Evolutionary conservation across 2,888 invertebrate species (phyloP).

Genomic region (Protophormia terraenovae): DNA sequence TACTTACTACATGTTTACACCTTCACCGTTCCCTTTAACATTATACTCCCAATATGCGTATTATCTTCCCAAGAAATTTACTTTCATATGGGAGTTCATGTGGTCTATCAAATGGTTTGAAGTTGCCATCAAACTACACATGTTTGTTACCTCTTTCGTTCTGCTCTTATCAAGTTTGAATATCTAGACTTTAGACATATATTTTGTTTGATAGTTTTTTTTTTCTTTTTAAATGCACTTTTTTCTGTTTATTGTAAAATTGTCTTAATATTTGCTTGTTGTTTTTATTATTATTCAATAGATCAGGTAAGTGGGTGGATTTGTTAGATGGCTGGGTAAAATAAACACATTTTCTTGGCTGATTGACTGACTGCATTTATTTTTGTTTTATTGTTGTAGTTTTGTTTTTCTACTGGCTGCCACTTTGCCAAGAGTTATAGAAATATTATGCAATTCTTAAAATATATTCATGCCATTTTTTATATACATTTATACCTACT

Average conservation of each 20-base stretch:
- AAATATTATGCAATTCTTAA: slow-evolving; percentile 57
- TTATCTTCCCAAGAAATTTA: slow-evolving; percentile 3
- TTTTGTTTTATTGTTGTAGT: slow-evolving; percentile 4
- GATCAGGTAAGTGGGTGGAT: slow-evolving; percentile 63
- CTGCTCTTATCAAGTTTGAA: slow-evolving; percentile 10
- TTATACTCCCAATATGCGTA: background rate
- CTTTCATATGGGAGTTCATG: slow-evolving; percentile 3
- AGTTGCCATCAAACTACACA: background rate
- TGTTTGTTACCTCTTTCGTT: background rate
- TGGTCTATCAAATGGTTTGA: background rate
- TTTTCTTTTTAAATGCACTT: background rate
- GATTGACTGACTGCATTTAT: slow-evolving; percentile 33
- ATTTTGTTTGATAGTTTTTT: background rate
- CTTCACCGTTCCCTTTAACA: background rate
- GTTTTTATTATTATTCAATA: slow-evolving; percentile 53
- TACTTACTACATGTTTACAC: background rate
- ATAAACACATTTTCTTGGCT: slow-evolving; percentile 40
- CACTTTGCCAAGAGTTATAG: slow-evolving; percentile 42
- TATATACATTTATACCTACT: background rate
- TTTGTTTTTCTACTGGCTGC: background rate
- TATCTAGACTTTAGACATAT: slow-evolving; percentile 43
- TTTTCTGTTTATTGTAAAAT: background rate
- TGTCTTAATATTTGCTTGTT: slow-evolving; percentile 1
- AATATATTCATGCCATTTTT: background rate
- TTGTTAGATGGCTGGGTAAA: slow-evolving; percentile 53